Conservation (phyloP, 2,797 vertebrate species). For the Rhinophrynus dorsalis region DNA sequence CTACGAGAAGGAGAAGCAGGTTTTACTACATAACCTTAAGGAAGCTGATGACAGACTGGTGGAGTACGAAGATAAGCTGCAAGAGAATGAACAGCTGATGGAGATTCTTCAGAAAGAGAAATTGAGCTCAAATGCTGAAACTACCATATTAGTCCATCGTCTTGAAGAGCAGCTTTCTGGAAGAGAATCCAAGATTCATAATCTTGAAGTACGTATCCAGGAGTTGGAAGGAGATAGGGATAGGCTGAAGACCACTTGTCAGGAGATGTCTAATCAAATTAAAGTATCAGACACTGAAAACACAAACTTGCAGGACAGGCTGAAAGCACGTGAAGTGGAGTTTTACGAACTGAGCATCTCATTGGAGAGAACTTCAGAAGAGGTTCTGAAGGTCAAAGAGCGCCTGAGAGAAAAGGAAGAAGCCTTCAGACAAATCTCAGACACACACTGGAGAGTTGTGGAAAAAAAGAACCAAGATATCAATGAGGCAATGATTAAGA, state of each 20-base stretch:
- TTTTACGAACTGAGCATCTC: conserved; percentile 82
- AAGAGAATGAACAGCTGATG: conserved; percentile 81
- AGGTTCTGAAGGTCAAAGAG: conserved; percentile 81
- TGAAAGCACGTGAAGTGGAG: conserved; percentile 80
- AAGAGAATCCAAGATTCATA: conserved; percentile 76
- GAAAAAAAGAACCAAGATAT: conserved; percentile 86
- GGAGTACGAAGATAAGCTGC: conserved; percentile 78
- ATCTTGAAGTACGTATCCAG: conserved; percentile 78
- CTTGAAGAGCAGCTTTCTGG: conserved; percentile 82
- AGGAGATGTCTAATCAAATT: conserved; percentile 88
- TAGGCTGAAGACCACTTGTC: conserved; percentile 81
- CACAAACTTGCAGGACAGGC: conserved; percentile 76
- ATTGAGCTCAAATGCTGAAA: conserved; percentile 68
- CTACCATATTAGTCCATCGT: conserved; percentile 77
- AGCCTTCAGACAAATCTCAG: conserved; percentile 83
- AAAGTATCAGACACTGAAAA: conserved; percentile 80
- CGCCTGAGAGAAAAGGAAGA: conserved; percentile 86
- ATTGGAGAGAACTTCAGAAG: conserved; percentile 76
- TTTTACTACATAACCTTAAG: conserved; percentile 75
- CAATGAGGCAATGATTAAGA: conserved; percentile 86
- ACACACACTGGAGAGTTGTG: conserved; percentile 81
- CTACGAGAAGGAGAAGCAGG: conserved; percentile 86
- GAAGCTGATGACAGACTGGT: conserved; percentile 79
- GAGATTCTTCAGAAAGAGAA: conserved; percentile 83
- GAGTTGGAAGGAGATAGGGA: conserved; percentile 82